Evolutionary conservation across 92 coral and sea anemone species (phyloP), one percentile per base, ranked within the genome.

Genomic region (Umimayanthus chanpuru): DNA sequence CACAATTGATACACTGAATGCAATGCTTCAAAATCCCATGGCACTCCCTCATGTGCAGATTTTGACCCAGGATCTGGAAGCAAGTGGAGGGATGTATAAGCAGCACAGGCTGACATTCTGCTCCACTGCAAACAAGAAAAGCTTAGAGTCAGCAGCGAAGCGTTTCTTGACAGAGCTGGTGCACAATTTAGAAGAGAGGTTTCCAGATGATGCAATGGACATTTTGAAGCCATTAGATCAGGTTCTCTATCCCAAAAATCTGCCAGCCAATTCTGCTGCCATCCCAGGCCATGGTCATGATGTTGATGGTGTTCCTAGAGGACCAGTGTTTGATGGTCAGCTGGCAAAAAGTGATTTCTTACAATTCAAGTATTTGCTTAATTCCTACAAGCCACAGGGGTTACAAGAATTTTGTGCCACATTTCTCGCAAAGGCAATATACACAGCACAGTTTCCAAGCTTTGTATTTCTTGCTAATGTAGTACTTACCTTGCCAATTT

Each of bases 341-440:
- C 44, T 76, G 80, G 80, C 80, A 76, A 76, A 76, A 76, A 76
- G 80, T 76, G 80, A 76, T 76, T 76, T 76, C 56, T 76, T 76
- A 76, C 61, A 76, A 76, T 76, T 76, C 80, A 76, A 76, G 80
- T 76, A 76, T 76, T 61, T 76, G 80, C 80, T 76, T 76, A 76
- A 76, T 76, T 76, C 80, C 80, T 76, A 76, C 80, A 76, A 76
- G 80, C 80, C 80, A 43, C 80, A 76, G 80, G 80, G 80, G 80
- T 61, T 43, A 76, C 80, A 21, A 3, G 80, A 76, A 43, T 76
- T 76, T 39, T 76, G 80, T 76, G 61, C 80, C 80, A 76, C 80
- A 76, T 76, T 76, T 76, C 80, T 76, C 30, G 43, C 80, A 76
- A 76, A 76, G 41, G 80, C 80, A 76, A 76, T 43, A 76, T 76